phyloP scores from a whole-genome alignment of 2,888 invertebrate species.

The Dasysyrphus tricinctus region DNA sequence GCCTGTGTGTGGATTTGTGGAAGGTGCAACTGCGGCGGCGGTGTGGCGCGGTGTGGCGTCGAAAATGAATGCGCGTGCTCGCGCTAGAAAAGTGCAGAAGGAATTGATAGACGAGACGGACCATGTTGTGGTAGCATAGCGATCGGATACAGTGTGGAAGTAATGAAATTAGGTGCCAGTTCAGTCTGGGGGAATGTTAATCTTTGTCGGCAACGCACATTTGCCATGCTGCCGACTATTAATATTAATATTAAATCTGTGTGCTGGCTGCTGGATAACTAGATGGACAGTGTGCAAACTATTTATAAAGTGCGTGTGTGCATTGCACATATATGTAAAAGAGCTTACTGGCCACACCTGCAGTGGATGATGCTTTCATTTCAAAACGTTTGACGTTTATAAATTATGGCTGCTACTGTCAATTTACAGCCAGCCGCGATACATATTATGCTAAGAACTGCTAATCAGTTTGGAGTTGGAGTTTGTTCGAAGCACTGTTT shows the following conservation, averaged over 20 bases:
- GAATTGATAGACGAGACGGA: slow-evolving; percentile 7
- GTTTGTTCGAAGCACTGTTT: slow-evolving; percentile 31
- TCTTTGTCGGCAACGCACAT: slow-evolving; percentile 68
- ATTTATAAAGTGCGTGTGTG: slow-evolving; percentile 70
- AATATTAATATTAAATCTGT: slow-evolving; percentile 73
- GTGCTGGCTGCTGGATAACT: slow-evolving; percentile 41
- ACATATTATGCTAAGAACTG: slow-evolving; percentile 46
- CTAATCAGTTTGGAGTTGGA: slow-evolving; percentile 48
- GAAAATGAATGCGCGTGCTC: slow-evolving; percentile 35
- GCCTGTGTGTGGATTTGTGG: slow-evolving; percentile 11
- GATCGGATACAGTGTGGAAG: slow-evolving; percentile 59
- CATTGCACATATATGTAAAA: neutral
- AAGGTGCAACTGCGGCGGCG: slow-evolving; percentile 17
- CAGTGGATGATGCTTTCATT: slow-evolving; percentile 49
- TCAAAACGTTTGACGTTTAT: slow-evolving; percentile 66
- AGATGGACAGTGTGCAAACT: slow-evolving; percentile 47
- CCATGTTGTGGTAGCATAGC: slow-evolving; percentile 48
- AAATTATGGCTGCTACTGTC: slow-evolving; percentile 73
- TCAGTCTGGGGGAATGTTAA: slow-evolving; percentile 52
- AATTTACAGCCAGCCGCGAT: slow-evolving; percentile 59
- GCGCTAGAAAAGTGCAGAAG: slow-evolving; percentile 37
- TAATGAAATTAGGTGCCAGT: slow-evolving; percentile 72
- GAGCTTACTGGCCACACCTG: slow-evolving; percentile 68
- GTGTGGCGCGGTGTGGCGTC: neutral
- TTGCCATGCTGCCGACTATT: slow-evolving; percentile 63